Evolutionary conservation across 2,797 vertebrate species (phyloP).

Genomic region (Chelonia mydas): DNA sequence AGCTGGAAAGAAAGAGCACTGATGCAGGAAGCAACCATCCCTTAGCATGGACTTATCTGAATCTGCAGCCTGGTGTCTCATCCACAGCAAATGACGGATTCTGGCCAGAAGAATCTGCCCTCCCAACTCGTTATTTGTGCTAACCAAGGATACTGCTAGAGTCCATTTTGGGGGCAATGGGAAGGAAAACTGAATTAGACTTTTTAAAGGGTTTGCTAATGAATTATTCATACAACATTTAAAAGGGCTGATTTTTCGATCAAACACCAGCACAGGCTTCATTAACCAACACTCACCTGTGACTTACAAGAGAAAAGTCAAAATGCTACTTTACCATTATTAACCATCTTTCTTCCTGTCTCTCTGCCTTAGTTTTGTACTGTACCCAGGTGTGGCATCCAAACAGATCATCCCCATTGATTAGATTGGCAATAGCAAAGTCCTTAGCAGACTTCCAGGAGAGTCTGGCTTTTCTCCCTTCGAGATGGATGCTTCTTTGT

Average conservation of each 20-base stretch:
- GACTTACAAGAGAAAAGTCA: slow-evolving; percentile 4
- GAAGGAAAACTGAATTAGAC: slow-evolving; percentile 68
- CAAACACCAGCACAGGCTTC: slow-evolving; percentile 38
- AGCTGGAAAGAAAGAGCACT: background rate
- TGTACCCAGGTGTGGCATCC: background rate
- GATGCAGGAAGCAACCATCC: background rate
- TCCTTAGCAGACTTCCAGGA: background rate
- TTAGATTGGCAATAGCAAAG: background rate
- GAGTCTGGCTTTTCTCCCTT: background rate
- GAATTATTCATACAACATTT: slow-evolving; percentile 64
- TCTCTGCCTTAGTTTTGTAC: background rate
- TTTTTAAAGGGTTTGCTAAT: slow-evolving; percentile 62
- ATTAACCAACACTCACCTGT: slow-evolving; percentile 44
- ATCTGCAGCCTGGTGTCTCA: background rate
- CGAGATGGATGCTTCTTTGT: background rate
- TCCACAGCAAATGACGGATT: background rate
- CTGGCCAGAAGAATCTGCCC: slow-evolving; percentile 34
- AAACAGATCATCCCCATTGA: background rate
- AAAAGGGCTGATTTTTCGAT: slow-evolving; percentile 45
- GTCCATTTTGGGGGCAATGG: slow-evolving; percentile 47
- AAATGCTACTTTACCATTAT: background rate
- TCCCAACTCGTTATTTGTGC: slow-evolving; percentile 45
- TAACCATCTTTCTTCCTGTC: background rate
- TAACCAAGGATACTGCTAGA: background rate
- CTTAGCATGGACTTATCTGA: rapidly evolving